phyloP scores from a whole-genome alignment of 2,888 invertebrate species.

The Ormyrus pomaceus region DNA sequence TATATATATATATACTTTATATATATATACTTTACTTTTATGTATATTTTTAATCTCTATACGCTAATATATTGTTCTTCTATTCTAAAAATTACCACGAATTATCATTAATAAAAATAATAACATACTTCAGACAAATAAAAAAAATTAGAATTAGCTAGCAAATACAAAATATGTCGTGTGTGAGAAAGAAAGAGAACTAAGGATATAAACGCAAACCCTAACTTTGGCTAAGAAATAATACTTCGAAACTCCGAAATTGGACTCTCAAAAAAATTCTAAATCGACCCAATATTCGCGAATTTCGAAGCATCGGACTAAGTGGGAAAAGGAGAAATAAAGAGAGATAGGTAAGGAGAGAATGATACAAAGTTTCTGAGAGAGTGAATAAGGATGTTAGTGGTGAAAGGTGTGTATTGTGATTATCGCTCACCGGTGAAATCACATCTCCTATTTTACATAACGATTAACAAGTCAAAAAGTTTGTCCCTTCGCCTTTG shows the following conservation, averaged over 20 bases:
- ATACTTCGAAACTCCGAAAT: conserved; percentile 48
- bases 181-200: conserved; percentile 39
- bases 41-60: conserved; percentile 71
- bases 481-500: conserved; percentile 3
- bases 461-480: conserved; percentile 49
- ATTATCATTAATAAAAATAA: conserved; percentile 67
- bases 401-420: conserved; percentile 46
- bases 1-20: conserved; percentile 64
- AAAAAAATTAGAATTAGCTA: conserved; percentile 55
- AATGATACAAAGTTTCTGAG: neutral
- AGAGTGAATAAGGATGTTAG: conserved; percentile 22
- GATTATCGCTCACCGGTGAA: conserved; percentile 61
- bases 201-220: conserved; percentile 66
- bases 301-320: conserved; percentile 22
- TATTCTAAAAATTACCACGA: conserved; percentile 73
- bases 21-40: conserved; percentile 66
- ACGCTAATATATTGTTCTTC: conserved; percentile 73
- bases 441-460: conserved; percentile 60
- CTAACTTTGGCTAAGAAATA: conserved; percentile 72
- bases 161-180: conserved; percentile 64
- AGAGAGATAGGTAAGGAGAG: neutral
- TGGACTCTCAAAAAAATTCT: neutral
- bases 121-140: conserved; percentile 66
- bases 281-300: neutral
- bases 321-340: conserved; percentile 8